Conservation (phyloP, 2,113 vertebrate genomes). For the Noctilio leporinus region DNA sequence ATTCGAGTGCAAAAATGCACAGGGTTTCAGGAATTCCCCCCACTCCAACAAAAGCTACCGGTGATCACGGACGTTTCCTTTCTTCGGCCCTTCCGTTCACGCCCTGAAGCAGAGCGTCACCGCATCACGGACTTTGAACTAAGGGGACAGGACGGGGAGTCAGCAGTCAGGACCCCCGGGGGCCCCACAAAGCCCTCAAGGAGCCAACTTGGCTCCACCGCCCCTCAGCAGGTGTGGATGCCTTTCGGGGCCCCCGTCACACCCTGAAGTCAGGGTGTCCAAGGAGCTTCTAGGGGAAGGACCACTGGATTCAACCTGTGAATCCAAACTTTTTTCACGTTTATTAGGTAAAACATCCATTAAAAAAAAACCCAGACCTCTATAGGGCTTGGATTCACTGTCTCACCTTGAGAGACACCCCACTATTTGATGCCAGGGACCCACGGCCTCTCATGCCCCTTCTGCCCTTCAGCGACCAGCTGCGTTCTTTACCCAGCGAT, state of each 20-base stretch:
- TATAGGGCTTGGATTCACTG: neutral
- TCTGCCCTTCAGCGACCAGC: neutral
- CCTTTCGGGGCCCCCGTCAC: neutral
- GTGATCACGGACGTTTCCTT: neutral
- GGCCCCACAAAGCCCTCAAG: neutral
- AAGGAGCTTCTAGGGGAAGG: neutral
- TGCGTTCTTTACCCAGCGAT: neutral
- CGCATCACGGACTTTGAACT: neutral
- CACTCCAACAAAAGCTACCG: too few species aligned
- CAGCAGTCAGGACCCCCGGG: neutral
- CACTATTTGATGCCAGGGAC: neutral
- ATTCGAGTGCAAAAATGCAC: too few species aligned
- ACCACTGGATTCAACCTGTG: neutral
- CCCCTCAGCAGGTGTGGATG: neutral
- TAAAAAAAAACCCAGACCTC: neutral
- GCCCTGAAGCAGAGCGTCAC: neutral
- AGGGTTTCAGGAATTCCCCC: too few species aligned
- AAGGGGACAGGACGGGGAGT: too few species aligned
- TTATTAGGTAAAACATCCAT: neutral
- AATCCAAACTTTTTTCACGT: neutral
- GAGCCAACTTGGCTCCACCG: accelerated
- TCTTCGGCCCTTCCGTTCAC: neutral
- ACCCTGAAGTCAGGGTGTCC: neutral
- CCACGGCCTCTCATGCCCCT: too few species aligned
- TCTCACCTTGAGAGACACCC: neutral